Percentiles rank a stretch among this genome's conserved stretches.
Conservation (phyloP, 2,888 invertebrate genomes). For the Hypsopygia costalis region DNA sequence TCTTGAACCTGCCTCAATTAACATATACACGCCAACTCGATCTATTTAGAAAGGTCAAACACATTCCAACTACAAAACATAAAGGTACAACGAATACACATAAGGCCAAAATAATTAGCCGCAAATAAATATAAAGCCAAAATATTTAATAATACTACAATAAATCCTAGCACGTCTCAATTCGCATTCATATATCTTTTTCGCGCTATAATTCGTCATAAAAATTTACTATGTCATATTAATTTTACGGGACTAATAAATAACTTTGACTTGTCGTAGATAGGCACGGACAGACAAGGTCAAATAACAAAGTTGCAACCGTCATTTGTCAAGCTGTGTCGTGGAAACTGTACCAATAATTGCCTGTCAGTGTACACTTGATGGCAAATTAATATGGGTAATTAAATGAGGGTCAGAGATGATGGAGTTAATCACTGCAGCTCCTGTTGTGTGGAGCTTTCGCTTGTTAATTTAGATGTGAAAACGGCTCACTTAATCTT, state of each 20-base stretch:
- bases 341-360: slow-evolving; percentile 4
- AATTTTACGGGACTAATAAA: slow-evolving; percentile 6
- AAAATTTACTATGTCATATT: slow-evolving; percentile 4
- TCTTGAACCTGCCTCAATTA: slow-evolving; percentile 6
- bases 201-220: slow-evolving; percentile 6
- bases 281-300: neutral
- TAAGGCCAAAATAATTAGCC: slow-evolving; percentile 6
- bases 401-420: slow-evolving; percentile 7
- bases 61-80: neutral
- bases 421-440: slow-evolving; percentile 1
- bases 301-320: neutral
- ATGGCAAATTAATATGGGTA: slow-evolving; percentile 5
- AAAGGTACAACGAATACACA: neutral
- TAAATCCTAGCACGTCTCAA: slow-evolving; percentile 2
- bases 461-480: slow-evolving; percentile 9
- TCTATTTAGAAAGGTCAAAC: slow-evolving; percentile 6
- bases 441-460: slow-evolving; percentile 7
- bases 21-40: neutral
- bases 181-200: slow-evolving; percentile 6
- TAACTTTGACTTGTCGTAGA: neutral
- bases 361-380: slow-evolving; percentile 1
- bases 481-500: neutral
- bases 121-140: too few species aligned
- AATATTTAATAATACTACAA: neutral
- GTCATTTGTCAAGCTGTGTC: slow-evolving; percentile 1